Percentiles rank a stretch among this genome's conserved stretches.
Evolutionary conservation across 2,797 vertebrate species (phyloP).

Genomic region (Myotis vivesi): DNA sequence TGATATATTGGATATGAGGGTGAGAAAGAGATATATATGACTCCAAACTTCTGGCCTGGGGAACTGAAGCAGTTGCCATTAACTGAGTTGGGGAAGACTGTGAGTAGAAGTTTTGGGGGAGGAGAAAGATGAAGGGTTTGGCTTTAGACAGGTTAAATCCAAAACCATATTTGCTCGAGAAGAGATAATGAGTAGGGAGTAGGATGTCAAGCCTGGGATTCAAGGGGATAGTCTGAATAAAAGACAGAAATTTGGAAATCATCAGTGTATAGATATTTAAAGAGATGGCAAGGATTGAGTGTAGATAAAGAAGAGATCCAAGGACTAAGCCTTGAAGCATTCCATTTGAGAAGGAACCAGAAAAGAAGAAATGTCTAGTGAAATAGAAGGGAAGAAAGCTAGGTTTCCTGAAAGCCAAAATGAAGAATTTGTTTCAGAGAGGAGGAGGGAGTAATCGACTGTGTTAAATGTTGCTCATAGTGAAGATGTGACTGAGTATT

Average conservation of each 20-base stretch:
- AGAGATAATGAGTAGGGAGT: background rate
- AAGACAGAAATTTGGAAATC: background rate
- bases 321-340: background rate
- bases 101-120: background rate
- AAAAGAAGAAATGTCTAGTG: background rate
- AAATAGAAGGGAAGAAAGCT: background rate
- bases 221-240: background rate
- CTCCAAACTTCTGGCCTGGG: background rate
- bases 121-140: background rate
- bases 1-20: background rate
- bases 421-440: background rate
- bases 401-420: background rate
- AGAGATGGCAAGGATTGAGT: background rate
- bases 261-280: background rate
- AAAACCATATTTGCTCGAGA: background rate
- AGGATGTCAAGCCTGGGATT: background rate
- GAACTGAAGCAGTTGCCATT: background rate
- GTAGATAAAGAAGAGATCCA: background rate
- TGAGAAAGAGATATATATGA: background rate
- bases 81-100: background rate
- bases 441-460: background rate
- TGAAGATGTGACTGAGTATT: background rate
- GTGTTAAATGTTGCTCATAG: background rate
- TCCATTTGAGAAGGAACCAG: background rate
- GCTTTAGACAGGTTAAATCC: background rate